A percentile compares a stretch with the other conserved stretches of the same genome.
phyloP scores from a whole-genome alignment of 2,113 vertebrate species.

The Onychostoma macrolepis region DNA sequence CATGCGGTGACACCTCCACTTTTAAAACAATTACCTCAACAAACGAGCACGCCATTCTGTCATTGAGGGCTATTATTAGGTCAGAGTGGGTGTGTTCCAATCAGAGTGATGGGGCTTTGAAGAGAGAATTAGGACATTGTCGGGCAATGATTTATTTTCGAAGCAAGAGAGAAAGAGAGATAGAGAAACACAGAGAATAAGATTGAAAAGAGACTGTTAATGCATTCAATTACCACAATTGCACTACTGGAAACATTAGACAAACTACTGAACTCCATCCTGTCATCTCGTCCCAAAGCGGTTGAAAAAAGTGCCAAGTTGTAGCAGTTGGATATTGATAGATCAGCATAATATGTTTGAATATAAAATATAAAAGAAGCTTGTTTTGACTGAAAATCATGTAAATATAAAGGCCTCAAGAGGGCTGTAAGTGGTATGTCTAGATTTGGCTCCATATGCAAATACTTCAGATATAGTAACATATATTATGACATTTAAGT shows the following conservation, averaged over 20 bases:
- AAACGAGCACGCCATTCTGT: conserved; percentile 15
- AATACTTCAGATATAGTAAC: neutral
- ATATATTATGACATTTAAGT: neutral
- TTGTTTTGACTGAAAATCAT: neutral
- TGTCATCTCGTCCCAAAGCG: neutral
- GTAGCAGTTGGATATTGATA: neutral
- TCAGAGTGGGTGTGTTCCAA: conserved; percentile 46
- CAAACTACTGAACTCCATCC: neutral
- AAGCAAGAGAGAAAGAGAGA: neutral
- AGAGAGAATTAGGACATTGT: conserved; percentile 3
- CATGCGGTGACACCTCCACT: conserved; percentile 27
- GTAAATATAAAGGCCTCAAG: neutral
- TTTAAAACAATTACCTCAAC: conserved; percentile 38
- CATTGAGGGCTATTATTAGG: conserved; percentile 49
- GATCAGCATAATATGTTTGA: neutral
- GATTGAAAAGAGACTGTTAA: neutral
- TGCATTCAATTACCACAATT: neutral
- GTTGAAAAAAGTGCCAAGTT: neutral
- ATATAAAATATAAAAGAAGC: neutral
- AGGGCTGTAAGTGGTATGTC: neutral
- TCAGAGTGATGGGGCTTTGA: conserved; percentile 27
- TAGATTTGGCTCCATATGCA: neutral
- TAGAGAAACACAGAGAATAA: neutral
- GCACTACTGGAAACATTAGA: neutral
- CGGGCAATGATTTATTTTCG: neutral